Percentiles rank a stretch among this genome's conserved stretches.
Conservation (phyloP, 2,888 invertebrate species). For the Eupithecia exiguata region DNA sequence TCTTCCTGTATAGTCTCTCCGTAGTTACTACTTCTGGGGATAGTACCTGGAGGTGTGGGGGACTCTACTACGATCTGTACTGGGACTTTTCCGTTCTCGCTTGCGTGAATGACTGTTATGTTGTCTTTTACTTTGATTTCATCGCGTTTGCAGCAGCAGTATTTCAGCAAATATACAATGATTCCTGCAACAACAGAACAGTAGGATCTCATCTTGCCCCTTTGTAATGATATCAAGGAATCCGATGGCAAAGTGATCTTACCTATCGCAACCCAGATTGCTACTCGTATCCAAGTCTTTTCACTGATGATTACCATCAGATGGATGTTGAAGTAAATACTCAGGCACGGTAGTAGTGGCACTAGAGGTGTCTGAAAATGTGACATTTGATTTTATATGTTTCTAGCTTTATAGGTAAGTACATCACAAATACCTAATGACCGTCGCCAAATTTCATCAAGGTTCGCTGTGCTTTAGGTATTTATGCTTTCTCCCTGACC, state of each 20-base stretch:
- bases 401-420: neutral
- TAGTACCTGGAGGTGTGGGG: conserved; percentile 73
- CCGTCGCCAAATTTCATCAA: neutral
- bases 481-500: neutral
- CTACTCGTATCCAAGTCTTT: conserved; percentile 93
- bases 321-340: conserved; percentile 92
- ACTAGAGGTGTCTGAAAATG: conserved; percentile 89
- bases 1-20: conserved; percentile 46
- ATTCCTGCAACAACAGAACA: conserved; percentile 63
- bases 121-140: conserved; percentile 52
- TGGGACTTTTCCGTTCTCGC: conserved; percentile 66
- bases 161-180: conserved; percentile 69
- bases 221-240: neutral
- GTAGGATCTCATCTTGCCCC: neutral
- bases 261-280: conserved; percentile 92
- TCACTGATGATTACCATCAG: conserved; percentile 91
- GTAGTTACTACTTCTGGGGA: conserved; percentile 56
- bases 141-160: conserved; percentile 63
- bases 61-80: conserved; percentile 75
- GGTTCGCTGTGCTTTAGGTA: neutral
- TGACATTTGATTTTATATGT: neutral
- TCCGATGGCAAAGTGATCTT: conserved; percentile 45
- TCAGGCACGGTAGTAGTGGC: conserved; percentile 91
- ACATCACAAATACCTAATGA: neutral
- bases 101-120: conserved; percentile 49